phyloP scores from a whole-genome alignment of 30 jellyfish, hydroid and myxozoan species.

The Hydractinia symbiolongicarpus region DNA sequence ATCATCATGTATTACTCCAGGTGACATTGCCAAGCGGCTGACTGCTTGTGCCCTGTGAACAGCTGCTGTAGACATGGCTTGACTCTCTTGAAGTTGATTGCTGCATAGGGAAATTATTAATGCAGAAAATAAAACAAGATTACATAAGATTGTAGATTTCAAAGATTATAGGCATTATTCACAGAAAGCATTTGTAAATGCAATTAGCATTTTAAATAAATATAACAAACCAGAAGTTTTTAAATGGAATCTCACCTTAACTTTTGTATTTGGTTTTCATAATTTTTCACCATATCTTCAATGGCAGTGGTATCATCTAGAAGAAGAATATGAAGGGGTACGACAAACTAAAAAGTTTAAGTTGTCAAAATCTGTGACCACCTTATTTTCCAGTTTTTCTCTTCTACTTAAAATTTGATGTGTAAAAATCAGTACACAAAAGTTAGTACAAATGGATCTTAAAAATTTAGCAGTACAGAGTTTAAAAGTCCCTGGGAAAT shows the following conservation, averaged over 20 bases:
- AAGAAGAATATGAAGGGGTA: not conserved
- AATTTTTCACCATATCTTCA: constrained; percentile 59
- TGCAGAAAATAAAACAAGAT: not conserved
- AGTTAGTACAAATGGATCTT: too few relatives aligned
- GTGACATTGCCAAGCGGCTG: constrained; percentile 95
- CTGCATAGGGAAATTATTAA: constrained; percentile 21
- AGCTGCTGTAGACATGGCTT: constrained; percentile 92
- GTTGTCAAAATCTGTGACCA: too few relatives aligned
- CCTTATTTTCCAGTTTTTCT: too few relatives aligned
- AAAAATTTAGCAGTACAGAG: too few relatives aligned
- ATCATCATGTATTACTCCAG: constrained; percentile 70
- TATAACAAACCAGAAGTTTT: not conserved
- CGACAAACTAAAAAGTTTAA: not conserved
- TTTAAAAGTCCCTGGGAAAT: too few relatives aligned
- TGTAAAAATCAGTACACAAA: too few relatives aligned
- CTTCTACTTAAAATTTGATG: too few relatives aligned
- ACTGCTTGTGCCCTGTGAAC: constrained; percentile 84
- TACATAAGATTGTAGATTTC: not conserved
- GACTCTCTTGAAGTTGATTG: constrained; percentile 74
- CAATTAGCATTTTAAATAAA: too few relatives aligned
- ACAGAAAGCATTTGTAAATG: not conserved
- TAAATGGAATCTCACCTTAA: constrained; percentile 44
- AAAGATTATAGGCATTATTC: not conserved
- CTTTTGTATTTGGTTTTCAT: constrained; percentile 79
- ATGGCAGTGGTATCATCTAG: constrained; percentile 46